Evolutionary conservation across 2,113 vertebrate genomes (phyloP).

Genomic region (Anarrhichthys ocellatus): DNA sequence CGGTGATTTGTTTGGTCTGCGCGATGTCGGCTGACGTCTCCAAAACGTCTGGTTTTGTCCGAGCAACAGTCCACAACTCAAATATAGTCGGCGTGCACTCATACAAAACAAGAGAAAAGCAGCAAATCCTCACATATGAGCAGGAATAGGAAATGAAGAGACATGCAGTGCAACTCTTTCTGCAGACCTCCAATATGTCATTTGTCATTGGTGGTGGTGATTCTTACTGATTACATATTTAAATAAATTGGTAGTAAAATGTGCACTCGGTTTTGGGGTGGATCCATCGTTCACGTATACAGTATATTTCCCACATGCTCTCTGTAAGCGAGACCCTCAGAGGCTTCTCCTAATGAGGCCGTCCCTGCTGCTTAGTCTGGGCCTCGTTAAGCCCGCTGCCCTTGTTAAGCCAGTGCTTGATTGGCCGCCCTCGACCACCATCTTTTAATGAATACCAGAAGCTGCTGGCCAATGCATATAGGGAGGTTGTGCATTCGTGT

Average conservation of each 20-base stretch:
- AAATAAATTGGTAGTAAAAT: background rate
- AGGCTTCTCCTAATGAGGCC: conserved; percentile 58
- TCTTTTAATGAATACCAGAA: conserved; percentile 60
- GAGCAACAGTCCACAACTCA: background rate
- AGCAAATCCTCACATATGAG: background rate
- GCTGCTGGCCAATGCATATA: background rate
- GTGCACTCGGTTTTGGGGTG: background rate
- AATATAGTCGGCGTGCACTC: no score
- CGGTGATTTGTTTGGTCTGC: background rate
- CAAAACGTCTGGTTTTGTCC: background rate
- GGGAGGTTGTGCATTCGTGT: background rate
- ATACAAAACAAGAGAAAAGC: background rate
- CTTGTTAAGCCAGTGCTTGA: conserved; percentile 54
- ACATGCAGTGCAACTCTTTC: background rate
- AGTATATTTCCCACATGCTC: conserved; percentile 1
- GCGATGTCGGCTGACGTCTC: background rate
- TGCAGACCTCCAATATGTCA: no score
- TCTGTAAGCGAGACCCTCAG: background rate
- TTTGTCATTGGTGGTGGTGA: background rate
- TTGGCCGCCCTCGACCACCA: conserved; percentile 28
- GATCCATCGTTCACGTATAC: background rate
- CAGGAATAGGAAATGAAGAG: no score
- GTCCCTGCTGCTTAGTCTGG: conserved; percentile 50
- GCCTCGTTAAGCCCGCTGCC: conserved; percentile 62
- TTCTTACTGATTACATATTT: background rate